Percentiles rank a stretch among this genome's conserved stretches.
These are phyloP conservation scores for Halichondria panicea DNA, from an alignment of 37 sponge, comb jelly and placozoan genomes.

Conservation along the genomic window DNA sequence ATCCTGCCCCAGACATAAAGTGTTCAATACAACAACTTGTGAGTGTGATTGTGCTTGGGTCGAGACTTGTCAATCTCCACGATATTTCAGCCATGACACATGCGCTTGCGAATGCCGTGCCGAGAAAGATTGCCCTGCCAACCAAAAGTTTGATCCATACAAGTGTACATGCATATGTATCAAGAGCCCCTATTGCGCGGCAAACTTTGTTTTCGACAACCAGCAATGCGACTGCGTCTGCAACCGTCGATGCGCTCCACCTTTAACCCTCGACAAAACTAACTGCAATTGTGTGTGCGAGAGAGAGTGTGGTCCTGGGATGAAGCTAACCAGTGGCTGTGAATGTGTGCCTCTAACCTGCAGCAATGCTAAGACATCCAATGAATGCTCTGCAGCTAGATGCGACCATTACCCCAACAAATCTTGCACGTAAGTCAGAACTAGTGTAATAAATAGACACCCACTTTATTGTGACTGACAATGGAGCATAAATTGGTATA, in stretches of 20 bases:
- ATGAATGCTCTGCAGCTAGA: neutral
- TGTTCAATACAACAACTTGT: slow-evolving; percentile 5
- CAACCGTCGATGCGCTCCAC: neutral
- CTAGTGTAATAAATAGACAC: neutral
- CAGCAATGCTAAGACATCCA: neutral
- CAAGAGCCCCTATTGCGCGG: neutral
- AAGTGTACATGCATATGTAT: slow-evolving; percentile 10
- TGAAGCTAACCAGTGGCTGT: neutral
- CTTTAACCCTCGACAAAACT: neutral
- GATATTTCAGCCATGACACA: slow-evolving; percentile 1
- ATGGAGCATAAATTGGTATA: neutral
- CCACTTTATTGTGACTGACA: neutral
- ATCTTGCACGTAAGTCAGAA: slow-evolving; percentile 5
- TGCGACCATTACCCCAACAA: neutral
- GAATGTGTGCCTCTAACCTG: neutral
- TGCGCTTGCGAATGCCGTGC: slow-evolving; percentile 35
- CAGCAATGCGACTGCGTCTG: neutral
- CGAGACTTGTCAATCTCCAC: neutral
- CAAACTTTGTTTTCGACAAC: neutral
- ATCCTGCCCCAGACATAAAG: slow-evolving; percentile 4
- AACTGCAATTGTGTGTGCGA: slow-evolving; percentile 7
- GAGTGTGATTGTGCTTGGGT: slow-evolving; percentile 14
- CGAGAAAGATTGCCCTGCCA: neutral
- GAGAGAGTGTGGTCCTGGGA: neutral
- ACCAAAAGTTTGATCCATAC: slow-evolving; percentile 5